phyloP scores from a whole-genome alignment of 2,797 vertebrate species.

The Triplophysa yarkandensis region DNA sequence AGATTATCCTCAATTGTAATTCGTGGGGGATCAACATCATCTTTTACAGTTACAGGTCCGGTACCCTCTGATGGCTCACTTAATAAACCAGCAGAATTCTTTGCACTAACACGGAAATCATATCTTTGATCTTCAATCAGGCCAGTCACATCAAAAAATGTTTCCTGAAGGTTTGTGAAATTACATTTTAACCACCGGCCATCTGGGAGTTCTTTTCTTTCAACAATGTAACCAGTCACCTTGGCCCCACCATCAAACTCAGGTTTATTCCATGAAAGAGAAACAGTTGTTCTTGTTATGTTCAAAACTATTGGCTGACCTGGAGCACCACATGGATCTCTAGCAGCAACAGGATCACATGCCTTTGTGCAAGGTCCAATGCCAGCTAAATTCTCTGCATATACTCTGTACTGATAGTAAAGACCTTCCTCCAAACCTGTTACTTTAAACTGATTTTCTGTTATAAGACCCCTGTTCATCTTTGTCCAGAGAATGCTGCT shows the following conservation, averaged over 20 bases:
- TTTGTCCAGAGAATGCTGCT: conserved; percentile 97
- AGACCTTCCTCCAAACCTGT: conserved; percentile 90
- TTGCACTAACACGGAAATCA: conserved; percentile 93
- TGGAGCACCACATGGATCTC: conserved; percentile 95
- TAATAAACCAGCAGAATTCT: conserved; percentile 89
- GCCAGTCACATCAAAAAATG: conserved; percentile 88
- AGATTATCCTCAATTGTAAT: conserved; percentile 91
- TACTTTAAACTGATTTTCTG: conserved; percentile 89
- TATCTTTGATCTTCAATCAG: conserved; percentile 92
- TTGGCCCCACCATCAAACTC: conserved; percentile 95
- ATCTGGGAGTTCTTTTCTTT: conserved; percentile 88
- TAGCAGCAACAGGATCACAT: conserved; percentile 88
- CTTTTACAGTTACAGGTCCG: conserved; percentile 90
- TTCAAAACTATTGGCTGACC: conserved; percentile 89
- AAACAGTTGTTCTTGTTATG: conserved; percentile 92
- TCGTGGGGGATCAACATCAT: conserved; percentile 91
- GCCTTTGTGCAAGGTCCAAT: conserved; percentile 89
- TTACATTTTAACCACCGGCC: conserved; percentile 97
- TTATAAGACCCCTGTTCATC: conserved; percentile 84
- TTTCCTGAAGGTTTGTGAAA: conserved; percentile 91
- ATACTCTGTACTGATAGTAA: conserved; percentile 89
- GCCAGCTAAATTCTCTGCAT: conserved; percentile 92
- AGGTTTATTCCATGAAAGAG: conserved; percentile 92
- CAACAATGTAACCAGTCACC: conserved; percentile 94
- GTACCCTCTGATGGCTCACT: conserved; percentile 92